Base-by-base conservation (phyloP, 1,140 invertebrate species). In the Elysia chlorotica region DNA sequence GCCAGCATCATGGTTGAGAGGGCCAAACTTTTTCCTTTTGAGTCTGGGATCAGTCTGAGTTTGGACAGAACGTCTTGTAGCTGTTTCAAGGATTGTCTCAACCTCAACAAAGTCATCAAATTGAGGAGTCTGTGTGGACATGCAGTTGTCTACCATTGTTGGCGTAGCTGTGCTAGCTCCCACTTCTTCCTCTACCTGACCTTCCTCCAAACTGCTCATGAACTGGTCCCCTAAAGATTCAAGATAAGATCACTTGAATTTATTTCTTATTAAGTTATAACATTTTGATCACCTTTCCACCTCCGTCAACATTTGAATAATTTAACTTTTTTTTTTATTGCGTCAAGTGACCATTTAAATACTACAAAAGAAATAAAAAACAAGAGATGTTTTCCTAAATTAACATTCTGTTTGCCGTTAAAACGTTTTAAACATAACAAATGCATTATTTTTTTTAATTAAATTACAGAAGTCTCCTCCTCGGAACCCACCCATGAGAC, bases 11-110 rank as follows among this genome's bases (percentile, higher is more conserved):
- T 76, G 63, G 21, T 79, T 82, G 23, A 85, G 71, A 10, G 80
- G 82, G 36, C 83, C 81, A 82, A 85, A 83, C 72, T 83, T 84
- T 72, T 85, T 85, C 73, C 81, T 85, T 48, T 83, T 84, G 30
- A 85, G 65, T 56, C 78, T 76, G 10, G 83, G 83, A 73, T 85
- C 83, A 35, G 83, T 85, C 68, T 85, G 83, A 21, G 83, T 85
- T 73, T 82, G 79, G 0, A 85, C 83, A 41, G 83, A 83, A 67
- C 83, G 77, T 62, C 79, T 79, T 33, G 79, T 82, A 35, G 79
- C 74, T 23, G 79, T 76, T 62, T 83, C 83, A 68, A 69, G 78
- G 57, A 85, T 80, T 2, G 79, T 79, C 37, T 84, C 81, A n/a
- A 85, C 82, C 66, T 85, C 83, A n/a, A 85, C 77, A 81, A 85